Evolutionary conservation across 2,113 vertebrate genomes (phyloP).

Genomic region (Oxyruncus cristatus): DNA sequence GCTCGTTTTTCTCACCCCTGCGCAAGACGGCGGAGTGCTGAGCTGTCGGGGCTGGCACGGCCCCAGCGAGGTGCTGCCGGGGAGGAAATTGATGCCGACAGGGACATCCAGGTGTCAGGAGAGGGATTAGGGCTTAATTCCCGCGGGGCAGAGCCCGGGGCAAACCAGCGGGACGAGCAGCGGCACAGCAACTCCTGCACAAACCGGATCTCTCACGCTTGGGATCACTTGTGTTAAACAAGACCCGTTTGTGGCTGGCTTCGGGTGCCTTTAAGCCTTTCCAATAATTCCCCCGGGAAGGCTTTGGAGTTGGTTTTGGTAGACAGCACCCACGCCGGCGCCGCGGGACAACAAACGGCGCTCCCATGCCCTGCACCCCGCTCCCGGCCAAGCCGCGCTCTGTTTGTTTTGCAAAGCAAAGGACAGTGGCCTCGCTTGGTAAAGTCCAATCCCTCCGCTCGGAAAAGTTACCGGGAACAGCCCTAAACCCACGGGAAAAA

Average conservation of each 20-base stretch:
- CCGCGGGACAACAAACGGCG: neutral
- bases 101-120: slow-evolving; percentile 9
- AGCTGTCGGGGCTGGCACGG: neutral
- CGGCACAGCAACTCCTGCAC: neutral
- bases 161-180: neutral
- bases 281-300: neutral
- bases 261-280: neutral
- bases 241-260: neutral
- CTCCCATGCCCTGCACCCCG: neutral
- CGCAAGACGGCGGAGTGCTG: rapidly evolving
- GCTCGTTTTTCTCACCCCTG: neutral
- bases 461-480: neutral
- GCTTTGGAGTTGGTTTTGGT: neutral
- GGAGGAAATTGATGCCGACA: neutral
- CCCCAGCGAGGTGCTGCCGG: neutral
- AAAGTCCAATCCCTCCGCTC: neutral
- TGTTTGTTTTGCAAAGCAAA: slow-evolving; percentile 43
- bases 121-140: slow-evolving; percentile 56
- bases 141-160: neutral
- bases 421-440: slow-evolving; percentile 15
- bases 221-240: neutral
- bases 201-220: neutral
- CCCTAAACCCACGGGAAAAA: neutral
- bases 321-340: neutral
- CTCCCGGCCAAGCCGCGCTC: neutral